Evolutionary conservation across 2,888 invertebrate genomes (phyloP), one percentile per base, ranked within the genome.

Genomic region (Sesia apiformis): DNA sequence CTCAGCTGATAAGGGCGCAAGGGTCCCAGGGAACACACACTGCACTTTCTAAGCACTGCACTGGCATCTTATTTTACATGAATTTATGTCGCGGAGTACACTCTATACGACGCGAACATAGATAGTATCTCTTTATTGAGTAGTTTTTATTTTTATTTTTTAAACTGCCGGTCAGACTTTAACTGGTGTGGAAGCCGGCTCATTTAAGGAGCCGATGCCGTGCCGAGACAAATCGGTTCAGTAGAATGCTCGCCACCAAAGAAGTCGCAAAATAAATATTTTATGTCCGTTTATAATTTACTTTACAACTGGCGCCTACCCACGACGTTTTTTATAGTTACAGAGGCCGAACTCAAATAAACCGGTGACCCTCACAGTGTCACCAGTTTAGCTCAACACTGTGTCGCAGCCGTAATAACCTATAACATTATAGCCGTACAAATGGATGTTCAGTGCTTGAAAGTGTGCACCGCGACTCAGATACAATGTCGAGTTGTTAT

Each of bases 391-490:
- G n/a, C 8, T n/a, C n/a, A 5, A 8, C n/a, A 46, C n/a, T 6
- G 3, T 46, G 46, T 46, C 5, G 7, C 46, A 46, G 46, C 46
- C 46, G 7, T 46, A 8, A 23, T 23, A 8, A 46, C 8, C 4
- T 64, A 66, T 65, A 66, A 66, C 55, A 60, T 60, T 60, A 61
- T 62, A 58, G 61, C 63, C 23, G 8, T 46, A 7, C 68, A 69
- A 67, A 72, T 68, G 58, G 63, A 60, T 63, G 62, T 65, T 63
- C 65, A 62, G 61, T 63, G 55, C 57, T 60, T 60, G 53, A 56
- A 58, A 43, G 55, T 52, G 49, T 49, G 50, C 50, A 53, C 39
- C 58, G 52, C 51, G 58, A 54, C 56, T 61, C 61, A 46, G 23
- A 46, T 46, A 46, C 46, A 46, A 46, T 46, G 46, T 46, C 4